Evolutionary conservation across 2,888 invertebrate genomes (phyloP).

Genomic region (Lasioglossum zephyrum): DNA sequence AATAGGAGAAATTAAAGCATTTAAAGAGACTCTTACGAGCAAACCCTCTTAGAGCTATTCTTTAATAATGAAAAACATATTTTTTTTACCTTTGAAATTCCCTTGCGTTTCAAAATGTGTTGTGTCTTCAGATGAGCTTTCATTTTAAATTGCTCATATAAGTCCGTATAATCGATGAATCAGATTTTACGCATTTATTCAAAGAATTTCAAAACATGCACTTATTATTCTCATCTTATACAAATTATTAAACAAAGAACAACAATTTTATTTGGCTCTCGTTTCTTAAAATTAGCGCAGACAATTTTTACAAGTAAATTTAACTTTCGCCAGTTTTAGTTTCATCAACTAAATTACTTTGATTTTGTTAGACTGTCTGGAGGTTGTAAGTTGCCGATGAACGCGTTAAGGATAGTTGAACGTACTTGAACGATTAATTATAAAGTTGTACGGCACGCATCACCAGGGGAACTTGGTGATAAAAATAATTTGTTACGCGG

Average conservation of each 20-base stretch:
- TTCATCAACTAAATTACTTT: neutral
- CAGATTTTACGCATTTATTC: too few species aligned
- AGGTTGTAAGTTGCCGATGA: neutral
- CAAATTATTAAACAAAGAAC: neutral
- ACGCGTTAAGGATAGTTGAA: neutral
- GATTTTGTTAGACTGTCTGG: neutral
- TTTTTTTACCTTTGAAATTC: too few species aligned
- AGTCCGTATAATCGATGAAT: too few species aligned
- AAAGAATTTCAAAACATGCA: neutral
- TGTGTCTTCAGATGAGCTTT: too few species aligned
- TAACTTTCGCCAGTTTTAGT: neutral
- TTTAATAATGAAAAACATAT: too few species aligned
- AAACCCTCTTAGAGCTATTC: too few species aligned
- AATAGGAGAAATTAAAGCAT: too few species aligned
- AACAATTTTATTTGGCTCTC: neutral
- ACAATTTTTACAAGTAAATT: neutral
- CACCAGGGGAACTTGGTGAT: neutral
- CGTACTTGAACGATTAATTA: slow-evolving; percentile 32
- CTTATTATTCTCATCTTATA: neutral
- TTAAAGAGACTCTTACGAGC: too few species aligned
- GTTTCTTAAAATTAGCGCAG: too few species aligned
- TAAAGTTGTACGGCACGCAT: neutral
- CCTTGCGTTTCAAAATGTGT: too few species aligned
- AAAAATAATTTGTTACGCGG: slow-evolving; percentile 15
- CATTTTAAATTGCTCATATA: too few species aligned